Conservation (phyloP, 2,888 invertebrate species). For the Anoplius nigerrimus region DNA sequence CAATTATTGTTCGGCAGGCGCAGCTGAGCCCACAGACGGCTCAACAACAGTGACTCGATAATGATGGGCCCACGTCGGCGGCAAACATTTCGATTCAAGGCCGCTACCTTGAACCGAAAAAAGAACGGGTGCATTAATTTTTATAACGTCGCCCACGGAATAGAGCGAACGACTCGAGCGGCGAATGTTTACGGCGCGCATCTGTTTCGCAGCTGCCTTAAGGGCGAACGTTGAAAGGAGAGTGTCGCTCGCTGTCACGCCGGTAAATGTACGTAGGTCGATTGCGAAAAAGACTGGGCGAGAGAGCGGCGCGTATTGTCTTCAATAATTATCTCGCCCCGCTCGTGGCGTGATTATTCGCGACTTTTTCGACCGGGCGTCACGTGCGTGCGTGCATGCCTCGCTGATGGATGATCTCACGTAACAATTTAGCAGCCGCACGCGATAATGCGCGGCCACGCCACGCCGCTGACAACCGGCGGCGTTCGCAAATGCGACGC, state of each 20-base stretch:
- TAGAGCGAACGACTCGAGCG: slow-evolving; percentile 1
- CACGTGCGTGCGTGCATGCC: slow-evolving; percentile 8
- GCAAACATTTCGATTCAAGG: no score
- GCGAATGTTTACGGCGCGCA: slow-evolving; percentile 12
- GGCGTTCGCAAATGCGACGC: no score
- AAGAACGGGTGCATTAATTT: no score
- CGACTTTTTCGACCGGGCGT: not conserved
- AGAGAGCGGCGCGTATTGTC: not conserved
- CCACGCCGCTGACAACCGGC: not conserved
- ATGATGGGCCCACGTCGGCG: no score
- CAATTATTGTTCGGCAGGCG: no score
- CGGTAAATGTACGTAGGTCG: no score
- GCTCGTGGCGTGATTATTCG: not conserved
- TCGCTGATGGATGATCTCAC: no score
- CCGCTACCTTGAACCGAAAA: no score
- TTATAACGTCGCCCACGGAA: no score
- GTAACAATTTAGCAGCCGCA: not conserved
- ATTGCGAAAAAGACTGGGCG: not conserved
- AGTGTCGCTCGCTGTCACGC: not conserved
- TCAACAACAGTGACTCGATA: no score
- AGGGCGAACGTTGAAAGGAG: slow-evolving; percentile 15
- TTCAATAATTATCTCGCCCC: no score
- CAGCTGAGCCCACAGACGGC: no score
- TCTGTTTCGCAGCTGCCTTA: slow-evolving; percentile 30
- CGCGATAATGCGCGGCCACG: not conserved